Conservation (phyloP, 1,140 invertebrate species). For the Laodelphax striatellus region DNA sequence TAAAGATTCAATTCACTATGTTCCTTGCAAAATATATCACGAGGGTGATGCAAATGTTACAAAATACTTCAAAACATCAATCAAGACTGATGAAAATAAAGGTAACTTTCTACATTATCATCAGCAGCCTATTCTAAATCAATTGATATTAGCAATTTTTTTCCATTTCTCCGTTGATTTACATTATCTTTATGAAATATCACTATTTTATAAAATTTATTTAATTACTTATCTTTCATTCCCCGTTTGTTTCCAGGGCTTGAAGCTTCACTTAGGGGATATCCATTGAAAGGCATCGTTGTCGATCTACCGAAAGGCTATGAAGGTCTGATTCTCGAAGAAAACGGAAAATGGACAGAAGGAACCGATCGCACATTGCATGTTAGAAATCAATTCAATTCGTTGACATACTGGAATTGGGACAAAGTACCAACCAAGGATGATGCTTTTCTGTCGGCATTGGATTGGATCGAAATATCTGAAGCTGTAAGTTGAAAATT, state of each 20-base stretch:
- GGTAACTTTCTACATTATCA: background rate
- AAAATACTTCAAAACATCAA: slow-evolving; percentile 49
- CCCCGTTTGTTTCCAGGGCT: slow-evolving; percentile 34
- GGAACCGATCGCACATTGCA: slow-evolving; percentile 48
- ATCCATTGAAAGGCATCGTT: slow-evolving; percentile 50
- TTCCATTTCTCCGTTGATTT: too few relatives aligned
- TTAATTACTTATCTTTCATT: too few relatives aligned
- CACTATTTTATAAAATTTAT: background rate
- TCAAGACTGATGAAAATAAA: slow-evolving; percentile 26
- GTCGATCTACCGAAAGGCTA: slow-evolving; percentile 48
- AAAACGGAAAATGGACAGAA: slow-evolving; percentile 46
- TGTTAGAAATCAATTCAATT: slow-evolving; percentile 45
- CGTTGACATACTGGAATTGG: slow-evolving; percentile 67
- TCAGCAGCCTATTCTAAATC: too few relatives aligned
- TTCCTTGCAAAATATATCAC: slow-evolving; percentile 61
- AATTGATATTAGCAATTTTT: too few relatives aligned
- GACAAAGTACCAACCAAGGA: slow-evolving; percentile 57
- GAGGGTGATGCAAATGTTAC: slow-evolving; percentile 56
- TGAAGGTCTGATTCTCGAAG: slow-evolving; percentile 50
- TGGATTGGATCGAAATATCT: slow-evolving; percentile 67
- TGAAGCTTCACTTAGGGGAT: slow-evolving; percentile 50
- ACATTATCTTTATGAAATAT: too few relatives aligned
- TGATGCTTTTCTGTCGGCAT: slow-evolving; percentile 48
- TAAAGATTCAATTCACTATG: slow-evolving; percentile 38
- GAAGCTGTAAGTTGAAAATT: slow-evolving; percentile 45